Base-by-base conservation (phyloP, 2,797 vertebrate species). In the Spondyliosoma cantharus region DNA sequence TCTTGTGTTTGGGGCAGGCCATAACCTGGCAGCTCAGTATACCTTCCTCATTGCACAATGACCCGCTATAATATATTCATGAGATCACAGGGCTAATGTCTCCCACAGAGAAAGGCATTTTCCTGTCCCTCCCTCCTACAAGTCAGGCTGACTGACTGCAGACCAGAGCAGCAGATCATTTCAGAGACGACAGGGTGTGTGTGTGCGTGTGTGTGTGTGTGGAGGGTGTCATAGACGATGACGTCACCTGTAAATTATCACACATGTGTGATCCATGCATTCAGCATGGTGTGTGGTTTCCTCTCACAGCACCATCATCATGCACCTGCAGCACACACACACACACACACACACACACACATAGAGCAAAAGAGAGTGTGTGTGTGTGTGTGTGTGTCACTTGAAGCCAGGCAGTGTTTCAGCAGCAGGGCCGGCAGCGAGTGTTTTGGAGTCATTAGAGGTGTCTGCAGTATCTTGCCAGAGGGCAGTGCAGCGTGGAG, bases 11-110 rank as follows among this genome's bases (percentile, higher is more conserved):
- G 82, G 49, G 15, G 20, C 58, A 77, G 77, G 67, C 75, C 58
- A 45, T 43, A 78, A 88, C 83, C 84, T 89, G 86, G 83, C 89
- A 85, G 84, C 86, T 86, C 87, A 59, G 87, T 90, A 68, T 78
- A 91, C 91, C 93, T 92, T 90, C 85, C 92, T 94, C 91, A 89
- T 94, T 94, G 92, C 94, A 94, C 94, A 94, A 92, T 93, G 91
- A 92, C 86, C 91, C 87, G 82, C 88, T 92, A 84, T 94, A 95
- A 95, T 94, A 92, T 95, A 95, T 95, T 94, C 93, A 95, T 95
- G 92, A 95, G 94, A 92, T 95, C 93, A 95, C 93, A 93, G 91
- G 89, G 91, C 89, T 90, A 82, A 89, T 91, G 93, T 93, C 91
- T 93, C 90, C 88, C 88, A 93, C 91, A 80, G 92, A 93, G 89